These are phyloP conservation scores for Sebastes fasciatus DNA, from an alignment of 2,113 vertebrate species.

Conservation along the genomic window DNA sequence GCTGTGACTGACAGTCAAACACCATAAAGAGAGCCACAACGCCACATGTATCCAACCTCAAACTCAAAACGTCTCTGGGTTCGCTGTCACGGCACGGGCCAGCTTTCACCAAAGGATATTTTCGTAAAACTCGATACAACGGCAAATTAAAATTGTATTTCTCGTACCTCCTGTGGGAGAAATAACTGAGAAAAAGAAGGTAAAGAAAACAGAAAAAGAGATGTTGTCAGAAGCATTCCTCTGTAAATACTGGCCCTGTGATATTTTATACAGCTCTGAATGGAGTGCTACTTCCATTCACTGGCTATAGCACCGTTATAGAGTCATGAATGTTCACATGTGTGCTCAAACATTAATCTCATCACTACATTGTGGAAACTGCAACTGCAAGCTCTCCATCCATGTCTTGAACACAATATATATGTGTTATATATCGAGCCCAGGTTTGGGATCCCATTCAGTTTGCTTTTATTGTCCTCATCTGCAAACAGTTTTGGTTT, in stretches of 20 bases:
- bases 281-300: conserved; percentile 20
- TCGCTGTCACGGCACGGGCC: conserved; percentile 28
- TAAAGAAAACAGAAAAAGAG: conserved; percentile 40
- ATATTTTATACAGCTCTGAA: conserved; percentile 49
- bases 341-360: not conserved
- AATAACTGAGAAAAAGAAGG: conserved; percentile 1
- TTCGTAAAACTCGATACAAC: conserved; percentile 48
- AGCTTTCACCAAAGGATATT: conserved; percentile 62
- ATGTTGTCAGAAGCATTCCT: conserved; percentile 35
- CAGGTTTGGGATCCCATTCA: conserved; percentile 30
- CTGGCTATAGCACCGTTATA: not conserved
- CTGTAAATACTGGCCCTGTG: conserved; percentile 64
- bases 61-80: not conserved
- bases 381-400: conserved; percentile 14
- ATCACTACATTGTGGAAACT: conserved; percentile 19
- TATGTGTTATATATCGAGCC: conserved; percentile 2
- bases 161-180: not conserved
- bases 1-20: conserved; percentile 56
- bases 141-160: conserved; percentile 36
- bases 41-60: conserved; percentile 46
- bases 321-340: conserved; percentile 9
- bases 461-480: conserved; percentile 58
- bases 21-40: conserved; percentile 35
- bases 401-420: conserved; percentile 15
- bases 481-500: conserved; percentile 60